Base-by-base conservation (phyloP, 92 coral and sea anemone genomes). In the Porites rus region DNA sequence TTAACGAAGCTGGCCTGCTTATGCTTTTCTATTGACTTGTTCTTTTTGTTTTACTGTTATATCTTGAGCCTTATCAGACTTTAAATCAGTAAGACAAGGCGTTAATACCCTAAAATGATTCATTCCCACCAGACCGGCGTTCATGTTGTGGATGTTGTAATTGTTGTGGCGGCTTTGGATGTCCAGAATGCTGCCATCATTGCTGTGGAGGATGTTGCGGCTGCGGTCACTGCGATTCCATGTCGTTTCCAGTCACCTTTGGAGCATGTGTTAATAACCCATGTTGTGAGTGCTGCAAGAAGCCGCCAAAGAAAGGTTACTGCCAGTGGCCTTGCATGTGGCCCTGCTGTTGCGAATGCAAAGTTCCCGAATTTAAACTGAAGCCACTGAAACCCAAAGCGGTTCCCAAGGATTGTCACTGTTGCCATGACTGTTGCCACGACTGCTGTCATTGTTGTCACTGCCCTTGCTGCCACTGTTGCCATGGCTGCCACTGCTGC, bases 261-360 rank as follows among this genome's bases (percentile, higher is more conserved):
- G 95, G 95, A 64, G 95, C 95, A 24, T 92, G 95, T 56, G 95
- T 92, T 31, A 87, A 89, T 52, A 92, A 92, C 67, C 95, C 95
- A n/a, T 86, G 93, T 62, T 92, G 95, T 73, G 91, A 92, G 50
- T 92, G 95, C 87, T 92, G 95, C 81, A 88, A 91, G 38, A 88
- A 89, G 80, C 88, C 88, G 16, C 93, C 95, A 1, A 91, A 91
- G 56, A 91, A 91, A 21, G 95, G 95, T 10, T 75, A 75, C 51
- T 89, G 90, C 74, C 84, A 88, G 65, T 91, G 92, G 92, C 92
- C 94, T 46, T 91, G 94, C 38, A 81, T 87, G 91, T 91, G 94
- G 94, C 94, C 94, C n/a, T 91, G 94, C 86, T 91, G 94, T 84
- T 91, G 94, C 13, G 94, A 91, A 67, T 91, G 94, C 86, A 91